phyloP scores from a whole-genome alignment of 2,888 invertebrate species.

The Punctoribates punctum region DNA sequence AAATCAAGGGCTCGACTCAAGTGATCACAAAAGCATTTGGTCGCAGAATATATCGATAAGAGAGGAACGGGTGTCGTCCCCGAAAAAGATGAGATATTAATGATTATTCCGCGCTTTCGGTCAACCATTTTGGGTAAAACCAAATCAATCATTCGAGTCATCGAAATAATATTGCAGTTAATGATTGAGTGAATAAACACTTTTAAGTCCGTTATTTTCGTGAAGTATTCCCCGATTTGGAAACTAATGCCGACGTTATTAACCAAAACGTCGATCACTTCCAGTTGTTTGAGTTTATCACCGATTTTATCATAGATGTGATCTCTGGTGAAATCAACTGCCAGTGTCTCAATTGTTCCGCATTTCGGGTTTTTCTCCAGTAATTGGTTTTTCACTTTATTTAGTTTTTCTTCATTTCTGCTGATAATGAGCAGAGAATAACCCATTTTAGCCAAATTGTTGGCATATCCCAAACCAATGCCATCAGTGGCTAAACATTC shows the following conservation, averaged over 20 bases:
- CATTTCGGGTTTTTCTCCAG: constrained; percentile 37
- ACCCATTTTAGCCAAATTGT: constrained; percentile 70
- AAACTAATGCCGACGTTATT: constrained; percentile 88
- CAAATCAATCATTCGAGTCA: constrained; percentile 75
- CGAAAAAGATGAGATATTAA: constrained; percentile 86
- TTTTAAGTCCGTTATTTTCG: constrained; percentile 63
- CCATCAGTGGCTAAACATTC: constrained; percentile 69
- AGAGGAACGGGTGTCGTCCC: constrained; percentile 79
- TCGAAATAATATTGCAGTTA: constrained; percentile 80
- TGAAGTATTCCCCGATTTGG: constrained; percentile 74
- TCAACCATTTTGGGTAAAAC: constrained; percentile 71
- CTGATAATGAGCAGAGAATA: constrained; percentile 77
- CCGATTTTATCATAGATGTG: constrained; percentile 40
- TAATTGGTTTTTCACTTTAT: constrained; percentile 55
- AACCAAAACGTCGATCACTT: constrained; percentile 45
- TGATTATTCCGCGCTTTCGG: constrained; percentile 70
- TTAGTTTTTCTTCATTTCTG: constrained; percentile 68
- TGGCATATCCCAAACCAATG: constrained; percentile 80
- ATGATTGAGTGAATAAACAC: constrained; percentile 70
- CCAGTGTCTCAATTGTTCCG: constrained; percentile 30
- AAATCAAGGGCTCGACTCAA: constrained; percentile 53
- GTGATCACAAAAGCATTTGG: constrained; percentile 62
- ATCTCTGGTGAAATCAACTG: constrained; percentile 41
- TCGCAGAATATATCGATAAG: constrained; percentile 83
- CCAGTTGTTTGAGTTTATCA: constrained; percentile 1